A percentile compares a stretch with the other conserved stretches of the same genome.
These are phyloP conservation scores for Nemotelus pantherinus DNA, from an alignment of 2,888 invertebrate genomes.

Conservation along the genomic window DNA sequence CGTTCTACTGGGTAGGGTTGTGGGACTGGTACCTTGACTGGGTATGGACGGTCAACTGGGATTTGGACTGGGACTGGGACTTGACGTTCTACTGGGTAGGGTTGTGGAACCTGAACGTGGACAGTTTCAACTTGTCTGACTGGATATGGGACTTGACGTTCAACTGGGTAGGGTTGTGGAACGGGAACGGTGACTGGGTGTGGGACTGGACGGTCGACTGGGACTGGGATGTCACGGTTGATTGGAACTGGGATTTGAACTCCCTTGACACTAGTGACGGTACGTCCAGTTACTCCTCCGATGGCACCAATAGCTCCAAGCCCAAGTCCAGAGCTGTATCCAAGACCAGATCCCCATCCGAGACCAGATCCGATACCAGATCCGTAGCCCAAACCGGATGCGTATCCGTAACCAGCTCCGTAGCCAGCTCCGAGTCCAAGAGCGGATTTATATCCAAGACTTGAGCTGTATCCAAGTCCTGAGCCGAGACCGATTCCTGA, in stretches of 20 bases:
- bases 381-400: conserved; percentile 15
- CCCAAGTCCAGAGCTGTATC: conserved; percentile 58
- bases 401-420: neutral
- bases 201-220: conserved; percentile 73
- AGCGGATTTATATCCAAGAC: neutral
- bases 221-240: conserved; percentile 70
- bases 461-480: conserved; percentile 16
- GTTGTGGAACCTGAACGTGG: conserved; percentile 70
- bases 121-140: conserved; percentile 71
- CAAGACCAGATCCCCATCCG: conserved; percentile 53
- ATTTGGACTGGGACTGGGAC: conserved; percentile 71
- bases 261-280: conserved; percentile 77
- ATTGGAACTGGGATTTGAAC: conserved; percentile 79
- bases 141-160: conserved; percentile 67
- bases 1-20: conserved; percentile 85
- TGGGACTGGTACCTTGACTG: conserved; percentile 81
- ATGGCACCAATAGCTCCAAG: conserved; percentile 50
- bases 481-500: conserved; percentile 2
- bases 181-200: conserved; percentile 38
- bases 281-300: conserved; percentile 36
- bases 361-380: conserved; percentile 27
- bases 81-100: conserved; percentile 70
- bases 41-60: conserved; percentile 80
- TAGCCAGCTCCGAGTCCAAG: conserved; percentile 51
- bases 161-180: conserved; percentile 67